phyloP scores from a whole-genome alignment of 2,888 invertebrate species.

The Tinea trinotella region DNA sequence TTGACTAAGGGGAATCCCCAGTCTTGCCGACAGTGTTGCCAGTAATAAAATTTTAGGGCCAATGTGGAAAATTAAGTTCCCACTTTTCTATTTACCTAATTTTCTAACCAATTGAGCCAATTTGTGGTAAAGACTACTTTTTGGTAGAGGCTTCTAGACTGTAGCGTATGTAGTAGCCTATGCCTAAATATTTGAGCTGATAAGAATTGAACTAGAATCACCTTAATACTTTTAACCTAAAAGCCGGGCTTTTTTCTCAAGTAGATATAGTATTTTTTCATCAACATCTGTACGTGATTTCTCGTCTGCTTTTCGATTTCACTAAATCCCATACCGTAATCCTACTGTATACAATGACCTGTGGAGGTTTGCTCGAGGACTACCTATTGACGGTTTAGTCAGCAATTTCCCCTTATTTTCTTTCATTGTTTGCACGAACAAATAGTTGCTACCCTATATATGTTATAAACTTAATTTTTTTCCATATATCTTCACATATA shows the following conservation, averaged over 20 bases:
- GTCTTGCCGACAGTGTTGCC: too few relatives aligned
- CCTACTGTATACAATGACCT: constrained; percentile 7
- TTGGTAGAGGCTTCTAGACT: too few relatives aligned
- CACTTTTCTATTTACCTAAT: too few relatives aligned
- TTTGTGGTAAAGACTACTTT: too few relatives aligned
- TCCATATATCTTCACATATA: background rate
- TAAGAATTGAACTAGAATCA: too few relatives aligned
- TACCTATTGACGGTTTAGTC: background rate
- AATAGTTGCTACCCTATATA: background rate
- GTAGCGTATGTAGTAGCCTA: too few relatives aligned
- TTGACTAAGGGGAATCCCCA: too few relatives aligned
- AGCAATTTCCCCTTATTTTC: background rate
- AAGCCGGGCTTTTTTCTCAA: background rate
- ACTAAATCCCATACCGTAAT: constrained; percentile 3
- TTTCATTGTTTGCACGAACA: constrained; percentile 5
- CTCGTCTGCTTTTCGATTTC: constrained; percentile 5
- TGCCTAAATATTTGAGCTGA: too few relatives aligned
- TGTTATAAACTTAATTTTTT: background rate
- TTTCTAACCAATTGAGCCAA: too few relatives aligned
- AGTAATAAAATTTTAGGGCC: too few relatives aligned
- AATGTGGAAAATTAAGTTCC: too few relatives aligned
- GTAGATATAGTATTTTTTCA: constrained; percentile 16
- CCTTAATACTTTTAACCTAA: too few relatives aligned
- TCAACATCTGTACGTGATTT: constrained; percentile 12
- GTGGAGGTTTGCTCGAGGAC: constrained; percentile 7